These are phyloP conservation scores for Pachliopta kotzebuea DNA, from an alignment of 2,888 invertebrate genomes.

Conservation along the genomic window DNA sequence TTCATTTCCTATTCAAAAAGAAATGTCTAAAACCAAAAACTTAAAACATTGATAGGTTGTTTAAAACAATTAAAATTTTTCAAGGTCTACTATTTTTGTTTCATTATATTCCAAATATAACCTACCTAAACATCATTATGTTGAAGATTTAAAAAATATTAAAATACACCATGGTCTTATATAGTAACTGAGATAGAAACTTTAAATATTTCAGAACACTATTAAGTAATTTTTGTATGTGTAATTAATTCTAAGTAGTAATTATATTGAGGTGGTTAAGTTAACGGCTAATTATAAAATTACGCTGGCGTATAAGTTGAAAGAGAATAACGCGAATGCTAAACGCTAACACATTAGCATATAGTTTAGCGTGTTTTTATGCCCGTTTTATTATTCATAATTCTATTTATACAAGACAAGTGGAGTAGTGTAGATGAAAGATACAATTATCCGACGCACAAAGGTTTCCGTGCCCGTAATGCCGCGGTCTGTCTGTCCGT, in stretches of 20 bases:
- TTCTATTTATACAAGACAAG: slow-evolving; percentile 5
- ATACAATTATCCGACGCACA: slow-evolving; percentile 38
- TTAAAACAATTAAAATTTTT: too few species aligned
- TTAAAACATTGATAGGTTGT: too few species aligned
- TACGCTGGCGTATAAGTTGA: not conserved
- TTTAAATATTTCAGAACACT: too few species aligned
- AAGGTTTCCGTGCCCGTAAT: slow-evolving; percentile 36
- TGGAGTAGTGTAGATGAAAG: slow-evolving; percentile 31
- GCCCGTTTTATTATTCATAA: slow-evolving; percentile 6
- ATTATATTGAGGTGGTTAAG: not conserved
- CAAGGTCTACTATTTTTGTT: too few species aligned
- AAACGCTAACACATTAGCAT: slow-evolving; percentile 6
- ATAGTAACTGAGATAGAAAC: too few species aligned
- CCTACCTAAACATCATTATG: too few species aligned
- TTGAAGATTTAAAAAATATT: too few species aligned
- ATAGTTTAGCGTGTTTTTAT: not conserved
- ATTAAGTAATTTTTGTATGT: not conserved
- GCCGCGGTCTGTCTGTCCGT: slow-evolving; percentile 16
- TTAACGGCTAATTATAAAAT: slow-evolving; percentile 1
- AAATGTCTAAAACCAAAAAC: not conserved
- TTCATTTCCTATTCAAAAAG: slow-evolving; percentile 17
- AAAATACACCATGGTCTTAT: too few species aligned
- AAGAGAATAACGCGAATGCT: not conserved
- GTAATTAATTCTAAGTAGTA: not conserved
- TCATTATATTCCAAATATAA: too few species aligned